These are phyloP conservation scores for Teleogryllus occipitalis DNA, from an alignment of 1,140 invertebrate genomes.

Conservation along the genomic window DNA sequence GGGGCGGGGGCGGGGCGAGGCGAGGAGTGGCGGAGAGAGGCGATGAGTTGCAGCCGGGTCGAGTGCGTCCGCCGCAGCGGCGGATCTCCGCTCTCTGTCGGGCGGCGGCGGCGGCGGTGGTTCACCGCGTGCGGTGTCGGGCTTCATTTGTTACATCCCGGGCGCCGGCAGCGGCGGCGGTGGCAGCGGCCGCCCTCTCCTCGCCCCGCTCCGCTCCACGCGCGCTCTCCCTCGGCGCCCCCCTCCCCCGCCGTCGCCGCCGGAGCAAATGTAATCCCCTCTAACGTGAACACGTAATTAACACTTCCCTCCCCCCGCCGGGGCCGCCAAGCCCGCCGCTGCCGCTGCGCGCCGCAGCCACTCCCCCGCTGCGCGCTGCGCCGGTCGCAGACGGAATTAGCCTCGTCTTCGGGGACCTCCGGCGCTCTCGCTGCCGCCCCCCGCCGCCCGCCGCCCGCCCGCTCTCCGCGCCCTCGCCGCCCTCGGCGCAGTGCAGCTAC, in stretches of 20 bases:
- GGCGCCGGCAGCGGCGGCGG: neutral
- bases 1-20: no score
- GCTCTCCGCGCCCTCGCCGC: no score
- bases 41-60: neutral
- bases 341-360: neutral
- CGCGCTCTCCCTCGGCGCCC: neutral
- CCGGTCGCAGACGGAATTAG: neutral
- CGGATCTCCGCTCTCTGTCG: neutral
- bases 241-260: neutral
- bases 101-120: neutral
- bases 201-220: no score
- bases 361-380: neutral
- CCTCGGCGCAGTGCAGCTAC: no score
- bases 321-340: neutral
- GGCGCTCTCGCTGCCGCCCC: neutral
- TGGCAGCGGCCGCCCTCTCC: neutral
- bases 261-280: slow-evolving; percentile 17
- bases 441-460: no score
- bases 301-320: neutral
- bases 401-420: neutral
- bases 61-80: slow-evolving; percentile 11
- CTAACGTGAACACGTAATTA: slow-evolving; percentile 18
- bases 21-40: neutral
- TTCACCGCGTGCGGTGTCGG: slow-evolving; percentile 8
- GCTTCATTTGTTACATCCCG: slow-evolving; percentile 16